Evolutionary conservation across 2,888 invertebrate species (phyloP).

Genomic region (Ligdia adustata): DNA sequence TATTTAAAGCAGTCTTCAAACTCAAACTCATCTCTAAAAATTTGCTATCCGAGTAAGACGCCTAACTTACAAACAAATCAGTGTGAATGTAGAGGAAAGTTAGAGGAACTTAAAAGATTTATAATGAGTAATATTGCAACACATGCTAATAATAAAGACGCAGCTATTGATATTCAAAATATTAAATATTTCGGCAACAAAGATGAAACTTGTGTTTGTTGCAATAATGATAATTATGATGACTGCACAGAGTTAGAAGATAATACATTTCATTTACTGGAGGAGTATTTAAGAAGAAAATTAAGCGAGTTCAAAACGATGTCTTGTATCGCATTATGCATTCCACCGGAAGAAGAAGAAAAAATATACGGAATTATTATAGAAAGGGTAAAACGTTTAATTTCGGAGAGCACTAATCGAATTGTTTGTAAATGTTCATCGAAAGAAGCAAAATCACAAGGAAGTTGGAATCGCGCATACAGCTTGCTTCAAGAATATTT

Average conservation of each 20-base stretch:
- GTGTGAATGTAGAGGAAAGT: slow-evolving; percentile 39
- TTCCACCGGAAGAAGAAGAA: slow-evolving; percentile 57
- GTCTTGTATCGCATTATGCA: slow-evolving; percentile 50
- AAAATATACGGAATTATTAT: slow-evolving; percentile 56
- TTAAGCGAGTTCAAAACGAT: slow-evolving; percentile 54
- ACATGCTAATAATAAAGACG: slow-evolving; percentile 37
- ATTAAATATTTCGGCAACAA: slow-evolving; percentile 26
- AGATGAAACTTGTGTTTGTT: slow-evolving; percentile 59
- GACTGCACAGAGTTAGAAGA: slow-evolving; percentile 63
- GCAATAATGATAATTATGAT: slow-evolving; percentile 42
- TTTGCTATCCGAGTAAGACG: slow-evolving; percentile 4
- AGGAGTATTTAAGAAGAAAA: slow-evolving; percentile 64
- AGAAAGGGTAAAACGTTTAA: slow-evolving; percentile 62
- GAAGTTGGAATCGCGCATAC: slow-evolving; percentile 72
- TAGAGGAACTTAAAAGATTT: slow-evolving; percentile 42
- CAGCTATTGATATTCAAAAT: slow-evolving; percentile 43
- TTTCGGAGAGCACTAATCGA: slow-evolving; percentile 56
- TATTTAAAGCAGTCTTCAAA: no score
- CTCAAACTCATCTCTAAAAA: no score
- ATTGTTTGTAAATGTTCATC: slow-evolving; percentile 54
- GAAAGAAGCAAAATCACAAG: slow-evolving; percentile 38
- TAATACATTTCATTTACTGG: slow-evolving; percentile 67
- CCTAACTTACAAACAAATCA: slow-evolving; percentile 5
- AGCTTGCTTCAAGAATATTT: slow-evolving; percentile 73
- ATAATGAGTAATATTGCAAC: slow-evolving; percentile 31